Percentiles rank a stretch among this genome's conserved stretches.
Conservation (phyloP, 2,113 vertebrate genomes). For the Myiopsitta monachus region DNA sequence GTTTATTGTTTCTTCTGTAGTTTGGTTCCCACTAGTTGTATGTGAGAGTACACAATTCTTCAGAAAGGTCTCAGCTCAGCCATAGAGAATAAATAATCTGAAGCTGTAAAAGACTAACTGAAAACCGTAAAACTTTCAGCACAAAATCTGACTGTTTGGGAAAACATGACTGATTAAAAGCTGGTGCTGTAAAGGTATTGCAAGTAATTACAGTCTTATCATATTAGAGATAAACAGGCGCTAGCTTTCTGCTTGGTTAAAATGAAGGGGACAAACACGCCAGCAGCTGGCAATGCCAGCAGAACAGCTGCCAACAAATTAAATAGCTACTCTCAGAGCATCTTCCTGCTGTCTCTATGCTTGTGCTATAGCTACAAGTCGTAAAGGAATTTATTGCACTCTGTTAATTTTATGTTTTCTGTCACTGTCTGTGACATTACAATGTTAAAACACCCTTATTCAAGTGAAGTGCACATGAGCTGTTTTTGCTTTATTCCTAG, state of each 20-base stretch:
- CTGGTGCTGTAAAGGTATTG: neutral
- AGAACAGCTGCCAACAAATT: constrained; percentile 35
- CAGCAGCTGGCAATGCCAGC: constrained; percentile 41
- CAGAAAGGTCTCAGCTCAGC: neutral
- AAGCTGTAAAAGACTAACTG: neutral
- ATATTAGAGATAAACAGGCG: neutral
- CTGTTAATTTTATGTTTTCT: constrained; percentile 36
- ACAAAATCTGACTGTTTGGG: neutral
- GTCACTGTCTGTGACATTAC: constrained; percentile 25
- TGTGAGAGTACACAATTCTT: neutral
- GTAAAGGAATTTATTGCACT: constrained; percentile 47
- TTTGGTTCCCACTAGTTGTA: neutral
- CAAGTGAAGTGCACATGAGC: neutral
- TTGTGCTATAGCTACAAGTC: constrained; percentile 7
- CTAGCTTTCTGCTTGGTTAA: constrained; percentile 42
- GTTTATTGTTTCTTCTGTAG: neutral
- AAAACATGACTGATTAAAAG: neutral
- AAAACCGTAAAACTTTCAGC: neutral
- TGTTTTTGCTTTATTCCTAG: neutral
- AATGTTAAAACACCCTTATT: neutral
- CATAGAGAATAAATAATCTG: neutral
- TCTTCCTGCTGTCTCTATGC: neutral
- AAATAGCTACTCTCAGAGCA: constrained; percentile 22
- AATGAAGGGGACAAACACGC: constrained; percentile 7
- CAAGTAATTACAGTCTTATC: neutral